Conservation (phyloP, 2,888 invertebrate genomes). For the Agrotis segetum region DNA sequence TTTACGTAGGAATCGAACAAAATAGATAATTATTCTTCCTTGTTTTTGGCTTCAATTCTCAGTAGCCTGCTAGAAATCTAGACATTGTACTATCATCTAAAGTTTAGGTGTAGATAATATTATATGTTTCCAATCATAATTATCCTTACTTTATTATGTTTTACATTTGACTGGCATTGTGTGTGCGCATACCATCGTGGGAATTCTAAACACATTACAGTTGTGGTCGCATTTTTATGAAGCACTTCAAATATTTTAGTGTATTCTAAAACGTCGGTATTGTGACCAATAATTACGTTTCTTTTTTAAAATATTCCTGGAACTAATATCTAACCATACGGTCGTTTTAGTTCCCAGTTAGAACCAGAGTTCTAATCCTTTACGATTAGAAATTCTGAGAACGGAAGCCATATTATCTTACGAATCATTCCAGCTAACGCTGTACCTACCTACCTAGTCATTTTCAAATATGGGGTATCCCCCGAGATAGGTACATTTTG, state of each 20-base stretch:
- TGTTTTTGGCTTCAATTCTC: no score
- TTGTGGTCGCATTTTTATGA: conserved; percentile 6
- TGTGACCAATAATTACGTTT: background rate
- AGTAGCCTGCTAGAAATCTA: no score
- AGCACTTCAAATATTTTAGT: conserved; percentile 10
- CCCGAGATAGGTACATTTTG: background rate
- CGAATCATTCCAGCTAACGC: background rate
- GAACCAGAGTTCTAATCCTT: background rate
- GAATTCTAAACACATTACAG: conserved; percentile 36
- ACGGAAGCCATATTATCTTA: background rate
- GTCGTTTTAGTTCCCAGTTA: background rate
- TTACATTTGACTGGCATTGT: conserved; percentile 34
- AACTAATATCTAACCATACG: background rate
- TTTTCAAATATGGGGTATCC: background rate
- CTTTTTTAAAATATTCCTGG: background rate
- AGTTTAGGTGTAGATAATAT: no score
- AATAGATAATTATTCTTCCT: no score
- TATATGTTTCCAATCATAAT: no score
- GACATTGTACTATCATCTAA: no score
- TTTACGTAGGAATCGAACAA: no score
- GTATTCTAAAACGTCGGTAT: background rate
- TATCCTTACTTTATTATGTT: conserved; percentile 4
- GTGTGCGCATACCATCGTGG: conserved; percentile 13
- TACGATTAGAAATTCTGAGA: conserved; percentile 4
- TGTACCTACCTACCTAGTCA: background rate